phyloP scores from a whole-genome alignment of 2,888 invertebrate species.

The Suillia variegata region DNA sequence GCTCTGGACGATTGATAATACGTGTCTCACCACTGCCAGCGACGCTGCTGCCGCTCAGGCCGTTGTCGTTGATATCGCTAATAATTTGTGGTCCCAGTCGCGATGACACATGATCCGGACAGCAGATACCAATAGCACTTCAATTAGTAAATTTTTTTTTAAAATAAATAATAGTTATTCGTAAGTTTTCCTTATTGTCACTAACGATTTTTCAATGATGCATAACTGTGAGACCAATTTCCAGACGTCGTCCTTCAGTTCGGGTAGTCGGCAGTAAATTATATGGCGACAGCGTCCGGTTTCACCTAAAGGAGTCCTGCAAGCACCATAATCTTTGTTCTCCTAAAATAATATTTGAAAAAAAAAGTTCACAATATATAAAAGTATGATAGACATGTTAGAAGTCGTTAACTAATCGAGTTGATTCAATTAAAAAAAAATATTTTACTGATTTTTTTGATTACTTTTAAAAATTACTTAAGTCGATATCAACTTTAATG shows the following conservation, averaged over 20 bases:
- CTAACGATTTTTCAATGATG: constrained; percentile 67
- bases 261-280: constrained; percentile 67
- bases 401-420: background rate
- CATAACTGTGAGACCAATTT: constrained; percentile 72
- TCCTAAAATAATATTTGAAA: constrained; percentile 59
- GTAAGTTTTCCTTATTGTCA: too few species aligned
- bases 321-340: constrained; percentile 67
- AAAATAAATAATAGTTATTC: background rate
- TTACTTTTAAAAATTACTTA: too few species aligned
- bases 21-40: constrained; percentile 35
- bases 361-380: too few species aligned
- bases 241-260: constrained; percentile 66
- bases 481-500: too few species aligned
- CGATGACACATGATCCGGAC: constrained; percentile 64
- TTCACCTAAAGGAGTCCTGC: constrained; percentile 65
- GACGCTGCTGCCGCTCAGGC: constrained; percentile 25
- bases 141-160: background rate
- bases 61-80: constrained; percentile 28
- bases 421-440: too few species aligned
- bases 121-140: constrained; percentile 74
- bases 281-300: constrained; percentile 72
- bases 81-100: constrained; percentile 49
- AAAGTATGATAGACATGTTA: background rate
- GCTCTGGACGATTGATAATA: constrained; percentile 49
- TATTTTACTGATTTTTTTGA: too few species aligned